Conservation (phyloP, 2,113 vertebrate species). For the Rhodinocichla rosea region DNA sequence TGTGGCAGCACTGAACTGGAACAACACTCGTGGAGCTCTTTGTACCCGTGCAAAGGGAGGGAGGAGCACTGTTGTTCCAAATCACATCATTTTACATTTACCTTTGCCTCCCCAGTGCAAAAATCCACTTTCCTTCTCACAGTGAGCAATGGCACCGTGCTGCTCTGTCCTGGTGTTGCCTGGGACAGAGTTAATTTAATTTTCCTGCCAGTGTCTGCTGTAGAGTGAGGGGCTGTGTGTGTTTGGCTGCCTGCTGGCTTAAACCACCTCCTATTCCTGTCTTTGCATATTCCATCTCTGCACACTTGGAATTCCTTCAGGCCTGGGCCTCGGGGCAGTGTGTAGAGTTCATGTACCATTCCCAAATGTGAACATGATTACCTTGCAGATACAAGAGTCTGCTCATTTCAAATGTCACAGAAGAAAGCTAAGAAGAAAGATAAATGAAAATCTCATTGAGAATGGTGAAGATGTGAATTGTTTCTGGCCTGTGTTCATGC, state of each 20-base stretch:
- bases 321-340: background rate
- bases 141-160: background rate
- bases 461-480: background rate
- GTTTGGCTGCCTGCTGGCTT: background rate
- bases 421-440: background rate
- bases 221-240: background rate
- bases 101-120: background rate
- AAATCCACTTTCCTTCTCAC: background rate
- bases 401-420: background rate
- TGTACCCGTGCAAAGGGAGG: background rate
- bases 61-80: background rate
- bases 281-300: background rate
- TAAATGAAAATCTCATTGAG: background rate
- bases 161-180: background rate
- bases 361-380: background rate
- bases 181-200: background rate
- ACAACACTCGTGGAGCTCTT: background rate
- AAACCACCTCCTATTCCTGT: background rate
- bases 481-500: background rate
- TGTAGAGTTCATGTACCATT: background rate
- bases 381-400: background rate
- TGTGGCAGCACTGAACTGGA: background rate
- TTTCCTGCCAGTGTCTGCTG: background rate
- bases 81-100: background rate
- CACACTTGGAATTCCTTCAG: conserved; percentile 40